These are phyloP conservation scores for Vidua macroura DNA, from an alignment of 2,113 vertebrate species.

Conservation along the genomic window DNA sequence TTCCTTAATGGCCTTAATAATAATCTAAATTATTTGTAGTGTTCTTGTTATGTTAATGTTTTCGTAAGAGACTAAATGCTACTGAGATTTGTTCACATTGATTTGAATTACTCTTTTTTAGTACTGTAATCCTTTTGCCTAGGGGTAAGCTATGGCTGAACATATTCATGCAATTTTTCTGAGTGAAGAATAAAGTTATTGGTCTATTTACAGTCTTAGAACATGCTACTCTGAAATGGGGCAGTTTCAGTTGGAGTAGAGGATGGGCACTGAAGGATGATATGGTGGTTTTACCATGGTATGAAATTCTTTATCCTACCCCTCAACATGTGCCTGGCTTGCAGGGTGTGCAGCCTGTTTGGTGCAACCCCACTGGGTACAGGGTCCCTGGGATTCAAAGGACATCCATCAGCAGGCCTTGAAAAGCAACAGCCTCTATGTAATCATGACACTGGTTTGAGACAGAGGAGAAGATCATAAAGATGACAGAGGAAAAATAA, in stretches of 20 bases:
- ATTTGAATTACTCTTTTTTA: neutral
- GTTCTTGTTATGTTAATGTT: neutral
- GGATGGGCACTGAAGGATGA: neutral
- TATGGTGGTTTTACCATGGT: fast-evolving
- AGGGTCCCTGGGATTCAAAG: neutral
- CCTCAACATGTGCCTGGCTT: fast-evolving
- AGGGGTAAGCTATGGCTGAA: neutral
- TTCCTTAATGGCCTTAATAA: neutral
- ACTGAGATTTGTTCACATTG: neutral
- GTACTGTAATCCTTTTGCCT: neutral
- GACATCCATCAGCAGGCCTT: neutral
- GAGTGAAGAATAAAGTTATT: neutral
- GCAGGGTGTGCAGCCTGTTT: neutral
- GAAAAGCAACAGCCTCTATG: fast-evolving
- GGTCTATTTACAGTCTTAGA: neutral
- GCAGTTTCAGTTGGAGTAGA: neutral
- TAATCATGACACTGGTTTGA: neutral
- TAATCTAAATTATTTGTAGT: neutral
- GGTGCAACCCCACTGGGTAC: fast-evolving
- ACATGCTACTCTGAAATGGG: neutral
- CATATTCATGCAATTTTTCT: neutral
- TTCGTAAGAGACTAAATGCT: neutral
- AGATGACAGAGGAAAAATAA: neutral
- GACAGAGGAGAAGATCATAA: neutral
- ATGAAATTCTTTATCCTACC: fast-evolving